phyloP scores from a whole-genome alignment of 2,797 vertebrate species.

The Manis pentadactyla region DNA sequence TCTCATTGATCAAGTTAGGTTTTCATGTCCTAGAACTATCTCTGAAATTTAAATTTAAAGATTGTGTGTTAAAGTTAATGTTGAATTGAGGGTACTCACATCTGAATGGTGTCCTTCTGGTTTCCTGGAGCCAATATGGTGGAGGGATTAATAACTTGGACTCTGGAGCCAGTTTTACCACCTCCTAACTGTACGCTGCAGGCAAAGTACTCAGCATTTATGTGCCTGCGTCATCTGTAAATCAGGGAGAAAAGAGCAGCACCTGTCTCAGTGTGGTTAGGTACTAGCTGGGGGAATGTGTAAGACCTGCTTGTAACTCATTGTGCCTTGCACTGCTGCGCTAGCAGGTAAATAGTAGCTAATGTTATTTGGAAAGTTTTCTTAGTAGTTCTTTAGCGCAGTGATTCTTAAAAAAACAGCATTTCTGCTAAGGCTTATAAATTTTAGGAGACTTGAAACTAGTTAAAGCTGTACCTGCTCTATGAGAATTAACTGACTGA shows the following conservation, averaged over 20 bases:
- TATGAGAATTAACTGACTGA: not conserved
- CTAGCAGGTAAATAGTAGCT: not conserved
- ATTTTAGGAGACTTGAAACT: conserved; percentile 17
- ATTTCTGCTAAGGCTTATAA: not conserved
- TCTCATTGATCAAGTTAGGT: not conserved
- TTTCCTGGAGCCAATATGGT: not conserved
- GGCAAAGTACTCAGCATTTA: not conserved
- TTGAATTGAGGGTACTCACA: not conserved
- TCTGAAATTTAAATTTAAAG: not conserved
- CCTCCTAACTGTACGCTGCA: not conserved
- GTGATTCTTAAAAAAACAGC: not conserved
- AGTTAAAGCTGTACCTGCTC: not conserved
- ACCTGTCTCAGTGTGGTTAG: not conserved
- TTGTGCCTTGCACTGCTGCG: not conserved
- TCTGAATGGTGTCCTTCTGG: not conserved
- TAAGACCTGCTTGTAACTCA: not conserved
- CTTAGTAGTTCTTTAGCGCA: not conserved
- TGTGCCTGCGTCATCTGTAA: not conserved
- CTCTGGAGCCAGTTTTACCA: not conserved
- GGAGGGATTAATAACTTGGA: not conserved
- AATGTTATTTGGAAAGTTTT: not conserved
- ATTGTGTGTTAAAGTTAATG: not conserved
- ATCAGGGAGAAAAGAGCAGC: no score
- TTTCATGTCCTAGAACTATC: not conserved
- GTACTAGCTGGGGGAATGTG: not conserved